These are phyloP conservation scores for Limnephilus marmoratus DNA, from an alignment of 2,888 invertebrate genomes.

Conservation along the genomic window DNA sequence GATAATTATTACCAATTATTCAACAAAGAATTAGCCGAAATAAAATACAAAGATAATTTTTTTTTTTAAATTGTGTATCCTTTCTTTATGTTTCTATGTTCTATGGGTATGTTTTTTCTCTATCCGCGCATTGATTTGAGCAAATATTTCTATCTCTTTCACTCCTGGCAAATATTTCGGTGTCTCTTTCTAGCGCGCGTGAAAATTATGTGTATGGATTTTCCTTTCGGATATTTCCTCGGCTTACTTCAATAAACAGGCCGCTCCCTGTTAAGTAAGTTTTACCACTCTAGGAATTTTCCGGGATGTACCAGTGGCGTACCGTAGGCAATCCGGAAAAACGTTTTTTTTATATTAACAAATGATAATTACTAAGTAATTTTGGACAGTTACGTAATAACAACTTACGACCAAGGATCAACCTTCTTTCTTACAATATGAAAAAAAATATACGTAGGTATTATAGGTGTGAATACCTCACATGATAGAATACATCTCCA, in stretches of 20 bases:
- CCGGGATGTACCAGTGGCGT: neutral
- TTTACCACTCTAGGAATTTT: neutral
- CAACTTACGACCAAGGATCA: too few relatives aligned
- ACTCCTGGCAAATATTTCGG: neutral
- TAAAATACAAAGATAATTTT: neutral
- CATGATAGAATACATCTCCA: too few relatives aligned
- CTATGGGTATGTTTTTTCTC: neutral
- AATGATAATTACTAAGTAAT: too few relatives aligned
- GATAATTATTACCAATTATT: too few relatives aligned
- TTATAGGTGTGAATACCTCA: too few relatives aligned
- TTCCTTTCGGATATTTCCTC: slow-evolving; percentile 2
- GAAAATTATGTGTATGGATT: slow-evolving; percentile 9
- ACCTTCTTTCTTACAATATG: too few relatives aligned
- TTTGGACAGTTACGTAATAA: too few relatives aligned
- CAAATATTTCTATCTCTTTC: neutral
- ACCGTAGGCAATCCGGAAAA: neutral
- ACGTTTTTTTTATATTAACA: too few relatives aligned
- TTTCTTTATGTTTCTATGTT: neutral
- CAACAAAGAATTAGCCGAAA: too few relatives aligned
- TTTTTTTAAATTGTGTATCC: neutral
- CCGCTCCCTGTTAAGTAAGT: neutral
- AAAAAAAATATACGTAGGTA: too few relatives aligned
- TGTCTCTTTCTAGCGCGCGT: neutral
- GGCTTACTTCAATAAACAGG: slow-evolving; percentile 9
- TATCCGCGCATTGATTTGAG: neutral